Percentiles rank a stretch among this genome's conserved stretches.
These are phyloP conservation scores for Thermophis baileyi DNA, from an alignment of 2,113 vertebrate genomes.

Conservation along the genomic window DNA sequence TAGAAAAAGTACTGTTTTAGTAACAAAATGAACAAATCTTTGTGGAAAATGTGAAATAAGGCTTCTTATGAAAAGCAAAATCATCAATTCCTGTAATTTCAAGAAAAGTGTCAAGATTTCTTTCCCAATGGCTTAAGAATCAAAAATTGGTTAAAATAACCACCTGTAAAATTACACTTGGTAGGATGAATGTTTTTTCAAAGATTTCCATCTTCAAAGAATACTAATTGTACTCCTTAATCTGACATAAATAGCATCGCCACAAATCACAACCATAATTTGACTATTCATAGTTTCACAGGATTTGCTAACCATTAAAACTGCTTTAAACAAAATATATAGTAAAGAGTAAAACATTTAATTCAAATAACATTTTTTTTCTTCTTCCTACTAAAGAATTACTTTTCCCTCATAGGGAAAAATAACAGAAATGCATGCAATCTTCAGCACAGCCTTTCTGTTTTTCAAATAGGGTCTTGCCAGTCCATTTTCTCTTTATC, in stretches of 20 bases:
- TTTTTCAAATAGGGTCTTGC: neutral
- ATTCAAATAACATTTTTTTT: neutral
- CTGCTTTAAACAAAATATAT: neutral
- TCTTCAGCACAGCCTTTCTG: rapidly evolving
- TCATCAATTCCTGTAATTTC: neutral
- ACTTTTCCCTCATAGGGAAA: neutral
- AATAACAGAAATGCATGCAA: neutral
- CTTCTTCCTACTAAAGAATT: neutral
- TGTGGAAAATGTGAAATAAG: neutral
- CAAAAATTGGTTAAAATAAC: neutral
- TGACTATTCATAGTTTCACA: neutral
- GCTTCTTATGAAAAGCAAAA: neutral
- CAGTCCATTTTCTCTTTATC: neutral
- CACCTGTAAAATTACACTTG: neutral
- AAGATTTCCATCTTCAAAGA: neutral
- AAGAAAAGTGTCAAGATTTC: neutral
- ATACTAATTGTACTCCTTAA: neutral
- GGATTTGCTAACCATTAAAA: neutral
- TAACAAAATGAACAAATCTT: neutral
- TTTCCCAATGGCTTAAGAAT: neutral
- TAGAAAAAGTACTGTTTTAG: neutral
- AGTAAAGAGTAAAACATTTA: neutral
- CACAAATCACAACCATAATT: neutral
- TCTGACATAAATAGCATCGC: neutral
- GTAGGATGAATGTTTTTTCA: neutral